A percentile compares a stretch with the other conserved stretches of the same genome.
These are phyloP conservation scores for Elanus axillaris DNA, from an alignment of 2,113 vertebrate species.

Conservation along the genomic window DNA sequence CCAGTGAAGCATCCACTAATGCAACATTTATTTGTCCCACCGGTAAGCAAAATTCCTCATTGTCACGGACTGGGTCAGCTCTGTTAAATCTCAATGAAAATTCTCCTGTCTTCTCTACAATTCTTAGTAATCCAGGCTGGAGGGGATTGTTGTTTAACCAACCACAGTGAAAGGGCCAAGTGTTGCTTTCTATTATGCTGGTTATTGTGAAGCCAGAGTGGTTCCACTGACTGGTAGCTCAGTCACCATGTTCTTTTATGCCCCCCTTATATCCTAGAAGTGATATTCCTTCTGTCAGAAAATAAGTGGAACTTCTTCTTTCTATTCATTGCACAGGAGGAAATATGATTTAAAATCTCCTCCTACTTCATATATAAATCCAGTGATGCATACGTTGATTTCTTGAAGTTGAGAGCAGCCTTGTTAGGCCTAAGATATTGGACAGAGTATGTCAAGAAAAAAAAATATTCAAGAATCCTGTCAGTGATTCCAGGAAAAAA, in stretches of 20 bases:
- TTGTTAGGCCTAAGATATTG: neutral
- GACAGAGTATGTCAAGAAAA: neutral
- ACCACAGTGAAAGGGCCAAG: neutral
- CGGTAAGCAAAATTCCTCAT: neutral
- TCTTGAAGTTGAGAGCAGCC: neutral
- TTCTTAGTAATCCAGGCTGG: neutral
- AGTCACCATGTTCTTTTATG: neutral
- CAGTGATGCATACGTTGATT: neutral
- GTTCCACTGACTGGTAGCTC: neutral
- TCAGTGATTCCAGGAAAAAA: neutral
- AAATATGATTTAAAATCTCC: neutral
- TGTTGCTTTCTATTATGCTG: neutral
- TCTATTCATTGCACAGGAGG: neutral
- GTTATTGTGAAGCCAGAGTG: neutral
- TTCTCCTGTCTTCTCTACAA: neutral
- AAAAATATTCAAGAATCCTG: neutral
- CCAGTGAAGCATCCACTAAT: neutral
- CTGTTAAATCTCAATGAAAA: neutral
- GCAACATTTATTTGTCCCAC: neutral
- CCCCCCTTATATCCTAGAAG: neutral
- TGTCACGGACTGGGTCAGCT: neutral
- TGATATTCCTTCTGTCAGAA: neutral
- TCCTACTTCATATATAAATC: neutral
- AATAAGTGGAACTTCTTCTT: neutral
- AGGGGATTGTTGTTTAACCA: neutral